Evolutionary conservation across 2,888 invertebrate species (phyloP).

Genomic region (Trachelus stipa): DNA sequence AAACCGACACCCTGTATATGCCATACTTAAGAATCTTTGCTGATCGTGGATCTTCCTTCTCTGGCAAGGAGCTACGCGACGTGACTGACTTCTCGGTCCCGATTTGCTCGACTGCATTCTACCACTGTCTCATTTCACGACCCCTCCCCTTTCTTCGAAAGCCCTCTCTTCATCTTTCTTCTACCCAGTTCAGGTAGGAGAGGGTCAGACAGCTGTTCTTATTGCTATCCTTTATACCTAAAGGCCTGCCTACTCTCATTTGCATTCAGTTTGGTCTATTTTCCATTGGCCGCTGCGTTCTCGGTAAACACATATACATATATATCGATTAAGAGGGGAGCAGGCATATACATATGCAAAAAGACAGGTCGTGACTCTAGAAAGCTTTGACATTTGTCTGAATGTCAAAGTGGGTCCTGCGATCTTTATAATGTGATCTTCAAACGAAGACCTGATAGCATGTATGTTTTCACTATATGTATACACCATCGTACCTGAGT

Average conservation of each 20-base stretch:
- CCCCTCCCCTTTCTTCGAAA: slow-evolving; percentile 55
- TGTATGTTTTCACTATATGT: not conserved
- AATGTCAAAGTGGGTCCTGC: not conserved
- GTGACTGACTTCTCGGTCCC: slow-evolving; percentile 56
- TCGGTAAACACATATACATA: not conserved
- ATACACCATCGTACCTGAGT: not conserved
- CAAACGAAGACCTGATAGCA: not conserved
- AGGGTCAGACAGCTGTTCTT: not conserved
- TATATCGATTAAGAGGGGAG: not conserved
- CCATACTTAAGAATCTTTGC: slow-evolving; percentile 16
- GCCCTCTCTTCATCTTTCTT: slow-evolving; percentile 12
- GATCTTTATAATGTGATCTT: not conserved
- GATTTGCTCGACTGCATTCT: slow-evolving; percentile 56
- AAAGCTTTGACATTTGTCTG: not conserved
- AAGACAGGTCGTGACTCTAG: not conserved
- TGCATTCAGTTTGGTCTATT: not conserved
- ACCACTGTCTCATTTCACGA: slow-evolving; percentile 55
- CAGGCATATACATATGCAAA: not conserved
- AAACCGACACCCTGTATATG: slow-evolving; percentile 13
- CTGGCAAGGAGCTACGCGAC: slow-evolving; percentile 41
- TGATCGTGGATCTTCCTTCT: slow-evolving; percentile 20
- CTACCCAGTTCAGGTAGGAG: slow-evolving; percentile 15
- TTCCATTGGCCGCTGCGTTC: not conserved
- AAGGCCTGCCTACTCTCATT: not conserved
- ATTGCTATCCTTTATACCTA: not conserved